Base-by-base conservation (phyloP, 1,140 invertebrate genomes). In the Hylaeus anthracinus region DNA sequence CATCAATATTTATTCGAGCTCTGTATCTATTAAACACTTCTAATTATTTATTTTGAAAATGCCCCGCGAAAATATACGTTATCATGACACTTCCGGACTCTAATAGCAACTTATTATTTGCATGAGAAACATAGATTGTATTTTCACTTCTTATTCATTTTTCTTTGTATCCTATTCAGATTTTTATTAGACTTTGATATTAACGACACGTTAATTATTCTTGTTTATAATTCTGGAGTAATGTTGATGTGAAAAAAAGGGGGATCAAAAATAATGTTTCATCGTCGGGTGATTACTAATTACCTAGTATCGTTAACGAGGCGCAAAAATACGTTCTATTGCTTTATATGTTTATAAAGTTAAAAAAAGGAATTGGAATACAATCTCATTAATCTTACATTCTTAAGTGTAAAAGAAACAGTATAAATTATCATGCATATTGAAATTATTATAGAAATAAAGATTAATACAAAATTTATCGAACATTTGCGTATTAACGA, bases 121-220 rank as follows among this genome's bases (percentile, higher is more conserved):
- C 84, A 85, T 86, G 83, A 86, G 83, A 86, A 86, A 86, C 84
- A 86, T 86, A 86, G 79, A 86, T 72, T 86, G 79, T 86, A 86
- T 86, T 85, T 86, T 82, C 73, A 82, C 56, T 86, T 81, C 76
- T 82, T 85, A 72, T 78, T 70, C 75, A 66, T 37, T 84, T 61
- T 72, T 67, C 65, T 76, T 85, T 51, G 70, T 85, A 77, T 73
- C 60, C 60, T 81, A 85, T 65, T 81, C 83, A 69, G 58, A 75
- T 85, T 77, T 53, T 85, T 45, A 77, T 82, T 81, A 70, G 76
- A 86, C 73, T 86, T 82, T 71, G 67, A 86, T 79, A 85, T 82
- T 64, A 81, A 86, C 80, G 83, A 86, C 65, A 85, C 65, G 70
- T 86, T 61, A 78, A 75, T 82, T 58, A 73, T 73, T 39, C 26